These are phyloP conservation scores for Araneus ventricosus DNA, from an alignment of 1,140 invertebrate genomes.

Conservation along the genomic window DNA sequence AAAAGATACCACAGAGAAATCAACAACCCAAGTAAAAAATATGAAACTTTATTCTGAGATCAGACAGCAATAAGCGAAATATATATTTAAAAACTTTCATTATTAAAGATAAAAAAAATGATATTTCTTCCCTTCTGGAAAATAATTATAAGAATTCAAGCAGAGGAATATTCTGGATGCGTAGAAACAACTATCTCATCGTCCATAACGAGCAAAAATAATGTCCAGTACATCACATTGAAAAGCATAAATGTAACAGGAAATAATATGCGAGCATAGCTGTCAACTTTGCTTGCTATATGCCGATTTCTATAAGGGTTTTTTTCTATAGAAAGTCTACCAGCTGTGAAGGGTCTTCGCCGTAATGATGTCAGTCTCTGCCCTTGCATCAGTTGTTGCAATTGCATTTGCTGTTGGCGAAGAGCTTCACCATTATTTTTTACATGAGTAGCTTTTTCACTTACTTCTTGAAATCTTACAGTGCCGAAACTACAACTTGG, in stretches of 20 bases:
- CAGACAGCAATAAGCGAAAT: background rate
- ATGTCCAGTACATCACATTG: constrained; percentile 82
- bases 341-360: constrained; percentile 49
- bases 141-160: background rate
- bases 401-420: constrained; percentile 61
- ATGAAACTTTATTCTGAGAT: constrained; percentile 10
- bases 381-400: constrained; percentile 55
- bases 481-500: constrained; percentile 30
- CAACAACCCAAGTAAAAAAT: background rate
- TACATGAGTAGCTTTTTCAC: constrained; percentile 8
- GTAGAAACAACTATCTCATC: constrained; percentile 68
- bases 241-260: constrained; percentile 81
- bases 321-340: constrained; percentile 71
- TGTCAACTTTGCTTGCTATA: constrained; percentile 81
- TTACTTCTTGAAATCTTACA: constrained; percentile 52
- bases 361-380: constrained; percentile 21
- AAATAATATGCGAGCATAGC: constrained; percentile 81
- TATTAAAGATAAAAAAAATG: background rate
- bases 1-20: too few species aligned
- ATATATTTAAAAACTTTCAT: background rate
- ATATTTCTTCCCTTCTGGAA: background rate
- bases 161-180: background rate
- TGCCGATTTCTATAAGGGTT: constrained; percentile 65
- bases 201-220: constrained; percentile 78
- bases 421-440: constrained; percentile 45